Conservation (phyloP, 1,140 invertebrate species). For the Aporrectodea caliginosa region DNA sequence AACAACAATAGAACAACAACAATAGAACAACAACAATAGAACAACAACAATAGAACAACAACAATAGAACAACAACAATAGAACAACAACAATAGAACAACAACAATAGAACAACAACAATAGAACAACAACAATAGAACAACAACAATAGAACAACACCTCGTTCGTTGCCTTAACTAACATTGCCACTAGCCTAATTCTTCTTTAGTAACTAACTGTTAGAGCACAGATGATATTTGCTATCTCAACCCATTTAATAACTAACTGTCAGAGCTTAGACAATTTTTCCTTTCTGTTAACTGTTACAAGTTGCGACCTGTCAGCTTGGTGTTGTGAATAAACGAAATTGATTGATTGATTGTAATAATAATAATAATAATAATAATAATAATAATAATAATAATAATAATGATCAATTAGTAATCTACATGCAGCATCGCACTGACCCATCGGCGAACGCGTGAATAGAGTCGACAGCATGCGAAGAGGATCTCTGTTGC, state of each 20-base stretch:
- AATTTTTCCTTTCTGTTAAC: too few relatives aligned
- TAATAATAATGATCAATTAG: background rate
- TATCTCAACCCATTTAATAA: too few relatives aligned
- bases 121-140: background rate
- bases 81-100: background rate
- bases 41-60: background rate
- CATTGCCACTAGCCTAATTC: too few relatives aligned
- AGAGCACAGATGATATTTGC: too few relatives aligned
- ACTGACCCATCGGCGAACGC: conserved; percentile 13
- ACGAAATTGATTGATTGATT: too few relatives aligned
- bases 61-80: background rate
- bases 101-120: background rate
- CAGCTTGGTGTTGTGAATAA: too few relatives aligned
- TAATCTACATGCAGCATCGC: too few relatives aligned
- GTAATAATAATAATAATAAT: background rate
- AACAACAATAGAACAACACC: background rate
- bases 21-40: background rate
- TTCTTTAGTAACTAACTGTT: too few relatives aligned
- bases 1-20: background rate
- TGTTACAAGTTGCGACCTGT: too few relatives aligned
- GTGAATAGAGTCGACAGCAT: conserved; percentile 12
- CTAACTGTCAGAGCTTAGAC: too few relatives aligned
- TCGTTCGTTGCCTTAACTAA: too few relatives aligned
- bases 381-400: background rate
- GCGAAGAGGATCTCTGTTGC: background rate